Evolutionary conservation across 2,797 vertebrate genomes (phyloP).

Genomic region (Malacoctenus gilli): DNA sequence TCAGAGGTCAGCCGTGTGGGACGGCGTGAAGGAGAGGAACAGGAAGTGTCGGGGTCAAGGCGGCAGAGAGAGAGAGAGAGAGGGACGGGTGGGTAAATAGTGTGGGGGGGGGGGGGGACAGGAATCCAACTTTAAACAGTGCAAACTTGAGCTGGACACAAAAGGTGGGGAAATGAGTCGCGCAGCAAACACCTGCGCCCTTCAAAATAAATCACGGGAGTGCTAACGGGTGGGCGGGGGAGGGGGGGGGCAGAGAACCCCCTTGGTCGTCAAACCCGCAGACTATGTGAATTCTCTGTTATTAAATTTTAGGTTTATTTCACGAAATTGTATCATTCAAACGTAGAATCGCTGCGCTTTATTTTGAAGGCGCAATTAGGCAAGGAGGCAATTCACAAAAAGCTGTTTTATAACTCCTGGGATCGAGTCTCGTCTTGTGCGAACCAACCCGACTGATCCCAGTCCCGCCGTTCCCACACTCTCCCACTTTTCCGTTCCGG

Average conservation of each 20-base stretch:
- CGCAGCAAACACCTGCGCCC: conserved; percentile 44
- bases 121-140: conserved; percentile 19
- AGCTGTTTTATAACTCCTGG: too few species aligned
- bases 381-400: too few species aligned
- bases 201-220: conserved; percentile 27
- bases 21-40: conserved; percentile 57
- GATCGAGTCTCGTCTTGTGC: too few species aligned
- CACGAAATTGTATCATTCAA: too few species aligned
- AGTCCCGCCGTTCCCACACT: conserved; percentile 58
- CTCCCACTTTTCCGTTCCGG: conserved; percentile 66
- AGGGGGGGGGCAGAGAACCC: too few species aligned
- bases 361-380: too few species aligned
- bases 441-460: conserved; percentile 51
- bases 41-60: conserved; percentile 70
- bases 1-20: conserved; percentile 67
- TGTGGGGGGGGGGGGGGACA: conserved; percentile 19
- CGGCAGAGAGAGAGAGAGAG: conserved; percentile 41
- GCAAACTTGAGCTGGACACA: conserved; percentile 65
- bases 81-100: conserved; percentile 39
- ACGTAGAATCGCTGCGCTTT: too few species aligned
- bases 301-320: too few species aligned
- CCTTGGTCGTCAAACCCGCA: too few species aligned
- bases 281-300: too few species aligned
- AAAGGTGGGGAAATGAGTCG: conserved; percentile 35
- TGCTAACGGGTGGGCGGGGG: too few species aligned